These are phyloP conservation scores for Mesodorylaimus sp. DNA, from an alignment of 2,888 invertebrate genomes.

Conservation along the genomic window DNA sequence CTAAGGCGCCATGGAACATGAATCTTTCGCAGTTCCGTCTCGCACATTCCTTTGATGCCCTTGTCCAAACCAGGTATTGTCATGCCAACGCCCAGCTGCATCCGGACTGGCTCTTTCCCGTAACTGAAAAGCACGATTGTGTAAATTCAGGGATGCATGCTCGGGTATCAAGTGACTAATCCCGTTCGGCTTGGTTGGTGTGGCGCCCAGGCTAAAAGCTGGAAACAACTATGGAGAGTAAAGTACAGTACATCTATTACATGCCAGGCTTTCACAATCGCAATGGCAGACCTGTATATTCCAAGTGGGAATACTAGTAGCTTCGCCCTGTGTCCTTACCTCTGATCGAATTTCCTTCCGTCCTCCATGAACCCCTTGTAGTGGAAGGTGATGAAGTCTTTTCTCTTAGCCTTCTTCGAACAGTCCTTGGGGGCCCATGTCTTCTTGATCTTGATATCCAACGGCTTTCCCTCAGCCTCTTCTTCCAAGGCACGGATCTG, in stretches of 20 bases:
- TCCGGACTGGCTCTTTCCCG: conserved; percentile 20
- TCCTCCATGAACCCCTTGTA: conserved; percentile 25
- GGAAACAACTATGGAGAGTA: no score
- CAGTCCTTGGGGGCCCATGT: conserved; percentile 24
- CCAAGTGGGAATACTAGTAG: no score
- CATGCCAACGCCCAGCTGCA: conserved; percentile 29
- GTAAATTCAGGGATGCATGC: background rate
- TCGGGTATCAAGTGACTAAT: no score
- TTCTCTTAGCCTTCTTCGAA: conserved; percentile 18
- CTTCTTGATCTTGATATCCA: conserved; percentile 20
- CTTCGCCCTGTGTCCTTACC: conserved; percentile 15
- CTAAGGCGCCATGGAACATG: conserved; percentile 24
- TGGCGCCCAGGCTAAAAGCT: no score
- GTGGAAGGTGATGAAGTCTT: conserved; percentile 28
- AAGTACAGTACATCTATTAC: no score
- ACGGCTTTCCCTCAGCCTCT: conserved; percentile 23
- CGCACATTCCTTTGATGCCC: conserved; percentile 24
- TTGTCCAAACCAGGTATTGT: conserved; percentile 28
- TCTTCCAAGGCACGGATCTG: conserved; percentile 26
- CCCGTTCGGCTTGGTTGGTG: no score
- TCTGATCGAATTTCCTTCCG: conserved; percentile 22
- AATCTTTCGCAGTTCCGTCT: conserved; percentile 23
- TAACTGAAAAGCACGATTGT: conserved; percentile 11
- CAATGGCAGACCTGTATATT: no score
- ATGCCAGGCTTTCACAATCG: no score